phyloP scores from a whole-genome alignment of 37 sponge, comb jelly and placozoan species.

The Amphimedon queenslandica region DNA sequence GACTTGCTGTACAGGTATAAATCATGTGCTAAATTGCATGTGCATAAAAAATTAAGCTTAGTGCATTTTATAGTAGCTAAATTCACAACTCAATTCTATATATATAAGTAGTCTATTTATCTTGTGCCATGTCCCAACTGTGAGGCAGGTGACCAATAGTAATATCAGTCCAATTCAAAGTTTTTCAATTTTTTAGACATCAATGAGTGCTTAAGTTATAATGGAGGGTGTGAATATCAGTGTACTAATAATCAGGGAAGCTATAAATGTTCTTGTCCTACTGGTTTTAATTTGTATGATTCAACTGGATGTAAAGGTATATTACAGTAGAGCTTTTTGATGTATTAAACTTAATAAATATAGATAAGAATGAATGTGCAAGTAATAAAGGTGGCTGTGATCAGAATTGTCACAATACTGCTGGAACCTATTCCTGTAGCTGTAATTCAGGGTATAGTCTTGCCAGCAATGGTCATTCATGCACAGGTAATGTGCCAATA shows the following conservation, averaged over 20 bases:
- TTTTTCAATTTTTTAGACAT: constrained; percentile 37
- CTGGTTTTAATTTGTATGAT: constrained; percentile 2
- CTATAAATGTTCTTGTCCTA: constrained; percentile 15
- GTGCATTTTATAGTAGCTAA: neutral
- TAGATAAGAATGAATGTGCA: constrained; percentile 17
- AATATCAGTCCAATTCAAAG: too few species aligned
- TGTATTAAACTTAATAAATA: too few species aligned
- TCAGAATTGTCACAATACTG: neutral
- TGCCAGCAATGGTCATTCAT: neutral
- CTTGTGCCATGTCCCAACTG: too few species aligned
- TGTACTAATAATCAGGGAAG: constrained; percentile 49
- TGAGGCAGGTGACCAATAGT: too few species aligned
- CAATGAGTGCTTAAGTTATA: constrained; percentile 23
- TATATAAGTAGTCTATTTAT: too few species aligned
- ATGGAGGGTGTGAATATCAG: constrained; percentile 40
- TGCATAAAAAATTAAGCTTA: too few species aligned
- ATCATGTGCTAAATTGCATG: too few species aligned
- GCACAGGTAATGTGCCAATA: constrained; percentile 17
- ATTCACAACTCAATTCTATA: too few species aligned
- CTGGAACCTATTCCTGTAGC: neutral
- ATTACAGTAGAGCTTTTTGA: too few species aligned
- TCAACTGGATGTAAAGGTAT: too few species aligned
- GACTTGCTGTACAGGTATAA: too few species aligned
- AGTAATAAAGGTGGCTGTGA: neutral
- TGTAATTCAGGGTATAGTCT: neutral